Evolutionary conservation across 2,113 vertebrate species (phyloP).

Genomic region (Seriola quinqueradiata): DNA sequence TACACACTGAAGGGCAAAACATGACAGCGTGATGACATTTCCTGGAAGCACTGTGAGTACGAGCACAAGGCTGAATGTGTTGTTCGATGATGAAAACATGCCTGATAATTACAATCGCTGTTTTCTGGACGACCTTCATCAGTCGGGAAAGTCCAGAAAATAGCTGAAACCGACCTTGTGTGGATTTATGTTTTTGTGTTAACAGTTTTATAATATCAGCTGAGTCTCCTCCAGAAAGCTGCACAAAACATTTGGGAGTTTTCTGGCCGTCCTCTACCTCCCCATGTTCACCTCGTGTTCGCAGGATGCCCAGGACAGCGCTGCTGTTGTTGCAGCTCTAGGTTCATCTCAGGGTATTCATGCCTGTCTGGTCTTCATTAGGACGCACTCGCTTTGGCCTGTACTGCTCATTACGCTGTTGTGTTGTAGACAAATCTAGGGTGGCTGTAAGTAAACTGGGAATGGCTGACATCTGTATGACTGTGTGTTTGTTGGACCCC

Average conservation of each 20-base stretch:
- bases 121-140: conserved; percentile 3
- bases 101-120: background rate
- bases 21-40: background rate
- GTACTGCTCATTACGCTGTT: conserved; percentile 47
- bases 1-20: background rate
- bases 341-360: conserved; percentile 45
- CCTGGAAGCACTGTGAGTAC: background rate
- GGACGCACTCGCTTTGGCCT: conserved; percentile 19
- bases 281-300: background rate
- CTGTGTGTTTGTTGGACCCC: conserved; percentile 52
- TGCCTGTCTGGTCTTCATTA: conserved; percentile 60
- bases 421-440: conserved; percentile 27
- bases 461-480: conserved; percentile 63
- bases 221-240: background rate
- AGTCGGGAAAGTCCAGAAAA: background rate
- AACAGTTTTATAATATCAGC: background rate
- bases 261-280: conserved; percentile 26
- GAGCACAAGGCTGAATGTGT: background rate
- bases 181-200: background rate
- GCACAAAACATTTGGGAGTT: background rate
- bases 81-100: background rate
- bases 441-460: conserved; percentile 46
- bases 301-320: conserved; percentile 26
- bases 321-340: conserved; percentile 24
- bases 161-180: background rate